A percentile compares a stretch with the other conserved stretches of the same genome.
phyloP scores from a whole-genome alignment of 2,797 vertebrate species.

The Phrynocephalus guinanensis region DNA sequence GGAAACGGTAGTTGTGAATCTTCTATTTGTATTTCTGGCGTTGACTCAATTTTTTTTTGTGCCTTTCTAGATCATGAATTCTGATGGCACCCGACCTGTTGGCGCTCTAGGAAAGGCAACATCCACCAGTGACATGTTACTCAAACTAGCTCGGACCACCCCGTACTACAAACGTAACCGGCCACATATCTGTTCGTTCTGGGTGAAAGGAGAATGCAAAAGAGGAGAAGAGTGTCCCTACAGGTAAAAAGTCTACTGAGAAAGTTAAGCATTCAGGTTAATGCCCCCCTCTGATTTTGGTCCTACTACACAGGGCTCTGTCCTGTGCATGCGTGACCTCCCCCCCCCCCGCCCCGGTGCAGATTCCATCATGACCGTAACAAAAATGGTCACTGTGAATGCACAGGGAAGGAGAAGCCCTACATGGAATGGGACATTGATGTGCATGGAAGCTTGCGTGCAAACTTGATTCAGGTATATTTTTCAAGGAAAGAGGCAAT shows the following conservation, averaged over 20 bases:
- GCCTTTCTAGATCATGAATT: slow-evolving; percentile 87
- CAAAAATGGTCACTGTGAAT: no score
- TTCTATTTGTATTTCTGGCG: background rate
- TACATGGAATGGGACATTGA: no score
- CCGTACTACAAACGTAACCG: slow-evolving; percentile 98
- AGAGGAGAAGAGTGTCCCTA: slow-evolving; percentile 98
- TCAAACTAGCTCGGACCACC: slow-evolving; percentile 96
- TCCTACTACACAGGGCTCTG: no score
- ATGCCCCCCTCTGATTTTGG: no score
- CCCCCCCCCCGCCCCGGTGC: no score
- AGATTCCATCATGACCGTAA: no score
- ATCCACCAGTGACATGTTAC: slow-evolving; percentile 95
- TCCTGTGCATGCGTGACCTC: no score
- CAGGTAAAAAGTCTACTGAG: slow-evolving; percentile 79
- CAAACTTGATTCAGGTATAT: background rate
- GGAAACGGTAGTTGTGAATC: background rate
- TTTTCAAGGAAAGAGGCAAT: background rate
- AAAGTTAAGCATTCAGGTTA: fast-evolving
- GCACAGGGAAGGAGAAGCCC: no score
- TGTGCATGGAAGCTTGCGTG: no score
- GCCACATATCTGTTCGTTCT: slow-evolving; percentile 98
- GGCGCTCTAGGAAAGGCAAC: slow-evolving; percentile 93
- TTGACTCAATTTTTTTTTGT: fast-evolving
- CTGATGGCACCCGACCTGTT: slow-evolving; percentile 92
- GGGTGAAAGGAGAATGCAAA: slow-evolving; percentile 99